Evolutionary conservation across 2,888 invertebrate genomes (phyloP).

Genomic region (Drosophila kambysellisi): DNA sequence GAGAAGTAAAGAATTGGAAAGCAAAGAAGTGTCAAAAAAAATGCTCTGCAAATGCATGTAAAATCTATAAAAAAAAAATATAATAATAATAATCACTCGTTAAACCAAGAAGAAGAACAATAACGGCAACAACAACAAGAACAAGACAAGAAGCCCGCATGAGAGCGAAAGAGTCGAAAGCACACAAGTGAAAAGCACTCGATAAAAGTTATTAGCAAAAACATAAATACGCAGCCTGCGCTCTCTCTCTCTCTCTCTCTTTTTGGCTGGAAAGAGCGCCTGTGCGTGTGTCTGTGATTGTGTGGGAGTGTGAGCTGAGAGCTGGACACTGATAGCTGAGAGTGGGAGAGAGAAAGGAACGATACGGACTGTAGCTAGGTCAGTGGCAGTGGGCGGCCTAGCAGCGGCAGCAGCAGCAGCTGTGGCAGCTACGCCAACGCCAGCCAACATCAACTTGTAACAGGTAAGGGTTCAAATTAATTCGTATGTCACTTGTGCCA

Average conservation of each 20-base stretch:
- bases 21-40: slow-evolving; percentile 26
- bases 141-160: slow-evolving; percentile 25
- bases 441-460: slow-evolving; percentile 54
- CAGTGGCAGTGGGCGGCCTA: slow-evolving; percentile 74
- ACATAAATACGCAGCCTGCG: slow-evolving; percentile 75
- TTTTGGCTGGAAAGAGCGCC: slow-evolving; percentile 37
- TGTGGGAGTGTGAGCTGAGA: slow-evolving; percentile 49
- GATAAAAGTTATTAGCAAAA: slow-evolving; percentile 77
- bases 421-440: slow-evolving; percentile 48
- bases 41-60: slow-evolving; percentile 56
- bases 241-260: slow-evolving; percentile 29
- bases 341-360: slow-evolving; percentile 43
- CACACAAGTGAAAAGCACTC: slow-evolving; percentile 54
- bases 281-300: slow-evolving; percentile 37
- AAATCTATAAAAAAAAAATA: slow-evolving; percentile 47
- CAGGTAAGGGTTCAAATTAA: slow-evolving; percentile 60
- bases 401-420: slow-evolving; percentile 45
- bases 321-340: slow-evolving; percentile 17
- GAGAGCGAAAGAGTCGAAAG: slow-evolving; percentile 33
- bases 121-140: slow-evolving; percentile 19
- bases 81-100: slow-evolving; percentile 28
- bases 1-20: slow-evolving; percentile 8
- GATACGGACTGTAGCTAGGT: slow-evolving; percentile 44
- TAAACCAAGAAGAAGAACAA: slow-evolving; percentile 30
- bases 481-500: background rate